Conservation (phyloP, 1,140 invertebrate species). For the Orchestia grillus region DNA sequence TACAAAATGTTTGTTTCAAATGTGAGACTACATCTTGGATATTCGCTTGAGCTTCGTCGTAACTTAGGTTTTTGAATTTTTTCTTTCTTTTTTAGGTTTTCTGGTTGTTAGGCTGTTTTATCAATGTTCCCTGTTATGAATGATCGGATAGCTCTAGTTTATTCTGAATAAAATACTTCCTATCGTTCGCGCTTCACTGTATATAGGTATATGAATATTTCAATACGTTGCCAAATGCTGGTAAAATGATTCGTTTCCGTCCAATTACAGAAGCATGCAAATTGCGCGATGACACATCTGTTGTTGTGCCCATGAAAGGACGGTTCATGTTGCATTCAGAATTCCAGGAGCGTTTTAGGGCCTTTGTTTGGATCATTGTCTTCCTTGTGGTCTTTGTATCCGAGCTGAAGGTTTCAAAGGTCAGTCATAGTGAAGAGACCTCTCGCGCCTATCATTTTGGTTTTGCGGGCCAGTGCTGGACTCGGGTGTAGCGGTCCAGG, state of each 20-base stretch:
- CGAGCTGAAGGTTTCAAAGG: neutral
- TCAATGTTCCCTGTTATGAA: no score
- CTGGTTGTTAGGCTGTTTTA: neutral
- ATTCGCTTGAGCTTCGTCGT: neutral
- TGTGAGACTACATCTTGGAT: neutral
- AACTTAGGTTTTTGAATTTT: neutral
- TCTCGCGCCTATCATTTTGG: neutral
- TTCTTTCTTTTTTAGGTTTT: neutral
- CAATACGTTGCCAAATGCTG: neutral
- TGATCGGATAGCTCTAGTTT: no score
- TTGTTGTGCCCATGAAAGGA: neutral
- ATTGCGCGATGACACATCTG: neutral
- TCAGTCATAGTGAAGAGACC: neutral
- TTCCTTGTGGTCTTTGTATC: neutral
- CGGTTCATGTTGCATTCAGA: neutral
- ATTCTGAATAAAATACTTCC: no score
- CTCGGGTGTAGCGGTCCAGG: neutral
- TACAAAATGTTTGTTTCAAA: neutral
- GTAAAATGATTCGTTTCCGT: neutral
- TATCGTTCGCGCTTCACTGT: no score
- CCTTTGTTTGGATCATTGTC: neutral
- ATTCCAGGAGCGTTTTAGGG: neutral
- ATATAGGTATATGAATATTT: no score
- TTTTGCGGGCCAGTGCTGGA: neutral
- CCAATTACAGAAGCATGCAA: neutral